Conservation (phyloP, 2,888 invertebrate genomes). For the Pristionchus fissidentatus region DNA sequence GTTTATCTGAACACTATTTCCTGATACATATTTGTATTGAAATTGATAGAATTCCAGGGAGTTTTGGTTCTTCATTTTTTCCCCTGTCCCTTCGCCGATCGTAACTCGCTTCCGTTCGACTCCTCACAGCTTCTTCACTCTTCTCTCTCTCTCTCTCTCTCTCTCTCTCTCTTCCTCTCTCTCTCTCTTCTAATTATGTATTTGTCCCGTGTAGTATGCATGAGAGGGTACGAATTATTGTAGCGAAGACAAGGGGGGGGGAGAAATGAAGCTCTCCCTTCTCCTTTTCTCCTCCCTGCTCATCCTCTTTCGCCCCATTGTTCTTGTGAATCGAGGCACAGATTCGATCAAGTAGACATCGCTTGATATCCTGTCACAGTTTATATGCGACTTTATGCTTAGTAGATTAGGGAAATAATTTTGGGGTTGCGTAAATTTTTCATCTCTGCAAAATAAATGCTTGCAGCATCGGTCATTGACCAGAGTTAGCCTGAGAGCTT, state of each 20-base stretch:
- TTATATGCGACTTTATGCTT: too few species aligned
- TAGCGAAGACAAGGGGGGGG: slow-evolving; percentile 24
- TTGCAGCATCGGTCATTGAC: not conserved
- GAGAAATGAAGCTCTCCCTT: not conserved
- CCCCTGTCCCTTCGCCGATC: too few species aligned
- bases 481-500: too few species aligned
- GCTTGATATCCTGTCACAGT: too few species aligned
- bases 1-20: too few species aligned
- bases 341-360: not conserved
- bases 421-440: too few species aligned
- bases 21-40: too few species aligned
- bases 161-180: not conserved
- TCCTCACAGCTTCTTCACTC: slow-evolving; percentile 8
- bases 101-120: not conserved
- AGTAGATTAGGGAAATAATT: too few species aligned
- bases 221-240: slow-evolving; percentile 46
- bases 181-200: slow-evolving; percentile 27
- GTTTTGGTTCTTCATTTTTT: too few species aligned
- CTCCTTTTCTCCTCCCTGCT: not conserved
- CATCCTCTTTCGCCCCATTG: not conserved
- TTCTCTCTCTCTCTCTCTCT: not conserved
- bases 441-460: too few species aligned
- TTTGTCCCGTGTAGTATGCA: slow-evolving; percentile 41
- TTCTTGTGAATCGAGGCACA: slow-evolving; percentile 27
- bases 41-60: too few species aligned